A percentile compares a stretch with the other conserved stretches of the same genome.
Conservation (phyloP, 2,113 vertebrate genomes). For the Alces alces region DNA sequence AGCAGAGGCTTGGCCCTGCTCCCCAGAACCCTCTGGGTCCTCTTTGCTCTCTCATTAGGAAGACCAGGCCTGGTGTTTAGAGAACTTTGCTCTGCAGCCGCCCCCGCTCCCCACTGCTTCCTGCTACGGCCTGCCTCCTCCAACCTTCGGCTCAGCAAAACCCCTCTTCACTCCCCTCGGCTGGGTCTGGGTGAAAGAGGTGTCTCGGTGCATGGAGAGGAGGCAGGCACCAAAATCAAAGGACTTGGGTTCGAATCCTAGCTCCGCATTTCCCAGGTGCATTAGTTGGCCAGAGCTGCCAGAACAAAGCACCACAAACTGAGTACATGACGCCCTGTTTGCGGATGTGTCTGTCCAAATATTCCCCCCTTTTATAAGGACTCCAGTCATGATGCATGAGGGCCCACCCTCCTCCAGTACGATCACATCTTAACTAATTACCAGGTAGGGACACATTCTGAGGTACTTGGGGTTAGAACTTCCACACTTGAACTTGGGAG, state of each 20-base stretch:
- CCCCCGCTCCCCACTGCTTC: accelerated
- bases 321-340: too few species aligned
- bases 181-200: background rate
- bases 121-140: background rate
- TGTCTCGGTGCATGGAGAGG: background rate
- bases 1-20: background rate
- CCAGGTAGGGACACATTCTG: background rate
- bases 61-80: background rate
- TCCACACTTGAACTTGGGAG: background rate
- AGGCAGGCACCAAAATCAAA: background rate
- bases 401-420: background rate
- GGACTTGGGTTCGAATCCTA: background rate
- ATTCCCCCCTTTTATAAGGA: background rate
- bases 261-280: background rate
- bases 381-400: accelerated
- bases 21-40: background rate
- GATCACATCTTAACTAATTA: background rate
- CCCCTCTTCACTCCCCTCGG: background rate
- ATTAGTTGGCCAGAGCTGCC: accelerated
- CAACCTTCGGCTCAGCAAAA: background rate
- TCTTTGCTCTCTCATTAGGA: background rate
- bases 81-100: background rate
- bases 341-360: background rate
- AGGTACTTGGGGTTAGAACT: background rate
- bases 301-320: background rate